Percentiles rank a stretch among this genome's conserved stretches.
These are phyloP conservation scores for Alaudala cheleensis DNA, from an alignment of 2,113 vertebrate species.

Conservation along the genomic window DNA sequence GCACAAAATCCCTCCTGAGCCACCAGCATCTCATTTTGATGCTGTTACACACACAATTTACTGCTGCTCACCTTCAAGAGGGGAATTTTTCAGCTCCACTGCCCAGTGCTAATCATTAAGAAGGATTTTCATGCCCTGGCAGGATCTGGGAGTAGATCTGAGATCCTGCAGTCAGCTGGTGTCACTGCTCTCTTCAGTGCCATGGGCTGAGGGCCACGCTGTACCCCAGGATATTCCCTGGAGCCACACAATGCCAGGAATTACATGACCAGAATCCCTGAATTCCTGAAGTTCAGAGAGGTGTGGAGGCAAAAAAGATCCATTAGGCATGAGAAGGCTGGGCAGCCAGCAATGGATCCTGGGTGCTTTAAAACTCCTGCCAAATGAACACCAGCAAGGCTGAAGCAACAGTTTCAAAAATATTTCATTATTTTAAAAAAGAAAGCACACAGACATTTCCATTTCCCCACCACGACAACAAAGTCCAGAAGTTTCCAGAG, in stretches of 20 bases:
- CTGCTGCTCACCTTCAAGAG: not conserved
- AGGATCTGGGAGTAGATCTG: accelerated
- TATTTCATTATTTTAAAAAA: not conserved
- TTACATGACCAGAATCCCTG: not conserved
- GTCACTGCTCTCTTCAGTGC: not conserved
- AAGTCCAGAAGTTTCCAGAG: not conserved
- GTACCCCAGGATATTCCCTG: not conserved
- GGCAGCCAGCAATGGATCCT: not conserved
- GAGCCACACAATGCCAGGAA: not conserved
- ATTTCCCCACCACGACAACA: not conserved
- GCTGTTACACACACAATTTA: accelerated
- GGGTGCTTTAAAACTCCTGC: not conserved
- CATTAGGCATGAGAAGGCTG: not conserved
- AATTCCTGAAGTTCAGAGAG: not conserved
- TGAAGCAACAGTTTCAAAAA: not conserved
- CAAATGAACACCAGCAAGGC: not conserved
- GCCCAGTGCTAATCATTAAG: not conserved
- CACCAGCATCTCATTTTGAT: accelerated
- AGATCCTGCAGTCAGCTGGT: not conserved
- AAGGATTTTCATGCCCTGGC: not conserved
- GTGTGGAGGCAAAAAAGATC: not conserved
- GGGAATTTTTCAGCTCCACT: not conserved
- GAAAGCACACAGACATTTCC: not conserved
- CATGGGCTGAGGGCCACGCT: accelerated
- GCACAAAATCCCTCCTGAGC: not conserved